A percentile compares a stretch with the other conserved stretches of the same genome.
Evolutionary conservation across 2,797 vertebrate genomes (phyloP).

Genomic region (Peromyscus eremicus): DNA sequence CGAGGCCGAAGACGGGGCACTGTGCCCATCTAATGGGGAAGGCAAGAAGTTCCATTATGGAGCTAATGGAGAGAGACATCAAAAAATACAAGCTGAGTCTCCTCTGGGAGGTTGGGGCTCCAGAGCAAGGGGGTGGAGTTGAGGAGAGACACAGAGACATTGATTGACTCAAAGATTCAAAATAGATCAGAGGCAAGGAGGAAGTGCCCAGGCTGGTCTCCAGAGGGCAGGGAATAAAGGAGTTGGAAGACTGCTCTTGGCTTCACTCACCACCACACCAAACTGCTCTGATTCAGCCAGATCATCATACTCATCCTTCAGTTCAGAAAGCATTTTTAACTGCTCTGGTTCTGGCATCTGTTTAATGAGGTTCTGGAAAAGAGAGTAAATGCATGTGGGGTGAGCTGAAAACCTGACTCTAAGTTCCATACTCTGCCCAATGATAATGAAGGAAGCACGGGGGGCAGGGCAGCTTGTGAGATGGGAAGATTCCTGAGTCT

Average conservation of each 20-base stretch:
- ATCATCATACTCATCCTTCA: slow-evolving; percentile 94
- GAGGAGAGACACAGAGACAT: not conserved
- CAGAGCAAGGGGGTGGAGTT: not conserved
- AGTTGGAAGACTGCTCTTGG: not conserved
- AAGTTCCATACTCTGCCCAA: not conserved
- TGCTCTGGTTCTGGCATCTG: slow-evolving; percentile 91
- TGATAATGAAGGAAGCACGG: not conserved
- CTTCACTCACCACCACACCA: slow-evolving; percentile 91
- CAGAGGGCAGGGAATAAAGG: not conserved
- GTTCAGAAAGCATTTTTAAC: slow-evolving; percentile 89
- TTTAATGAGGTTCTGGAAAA: slow-evolving; percentile 92
- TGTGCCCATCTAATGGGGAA: slow-evolving; percentile 90
- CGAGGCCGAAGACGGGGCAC: slow-evolving; percentile 91
- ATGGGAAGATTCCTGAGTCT: not conserved
- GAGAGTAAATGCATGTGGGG: slow-evolving; percentile 17
- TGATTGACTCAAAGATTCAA: slow-evolving; percentile 20
- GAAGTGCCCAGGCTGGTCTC: not conserved
- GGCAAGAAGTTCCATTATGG: slow-evolving; percentile 20
- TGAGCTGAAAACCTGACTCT: not conserved
- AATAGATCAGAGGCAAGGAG: not conserved
- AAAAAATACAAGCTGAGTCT: not conserved
- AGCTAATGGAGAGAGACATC: not conserved
- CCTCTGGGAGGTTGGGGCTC: not conserved
- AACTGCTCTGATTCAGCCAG: slow-evolving; percentile 94
- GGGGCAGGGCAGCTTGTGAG: not conserved